Percentiles rank a stretch among this genome's conserved stretches.
These are phyloP conservation scores for Lepidurus apus DNA, from an alignment of 1,140 invertebrate genomes.

Conservation along the genomic window DNA sequence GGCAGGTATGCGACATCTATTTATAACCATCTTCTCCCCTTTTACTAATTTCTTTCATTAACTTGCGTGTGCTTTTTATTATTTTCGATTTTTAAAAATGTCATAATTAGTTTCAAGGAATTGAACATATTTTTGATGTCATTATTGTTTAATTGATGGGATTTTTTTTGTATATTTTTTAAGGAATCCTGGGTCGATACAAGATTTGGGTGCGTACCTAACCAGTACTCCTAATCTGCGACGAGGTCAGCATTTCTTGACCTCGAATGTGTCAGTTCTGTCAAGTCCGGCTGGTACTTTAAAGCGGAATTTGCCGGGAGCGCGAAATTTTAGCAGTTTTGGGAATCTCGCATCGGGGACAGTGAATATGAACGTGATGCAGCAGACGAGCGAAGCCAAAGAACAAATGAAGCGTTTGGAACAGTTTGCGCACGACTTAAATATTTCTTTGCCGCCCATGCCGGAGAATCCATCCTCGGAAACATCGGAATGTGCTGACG, in stretches of 20 bases:
- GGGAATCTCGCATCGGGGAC: not conserved
- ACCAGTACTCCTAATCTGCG: not conserved
- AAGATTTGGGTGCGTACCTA: slow-evolving; percentile 14
- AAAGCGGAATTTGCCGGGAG: not conserved
- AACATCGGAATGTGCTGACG: not conserved
- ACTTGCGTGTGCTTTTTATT: not conserved
- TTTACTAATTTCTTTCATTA: not conserved
- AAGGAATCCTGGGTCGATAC: slow-evolving; percentile 8
- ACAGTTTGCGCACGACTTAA: slow-evolving; percentile 29
- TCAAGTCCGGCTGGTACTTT: not conserved
- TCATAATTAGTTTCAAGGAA: not conserved
- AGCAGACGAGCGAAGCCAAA: slow-evolving; percentile 9
- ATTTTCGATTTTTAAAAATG: not conserved
- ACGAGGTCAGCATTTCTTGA: not conserved
- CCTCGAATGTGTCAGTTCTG: not conserved
- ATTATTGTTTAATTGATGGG: not conserved
- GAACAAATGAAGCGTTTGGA: slow-evolving; percentile 32
- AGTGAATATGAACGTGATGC: slow-evolving; percentile 5
- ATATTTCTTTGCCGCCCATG: slow-evolving; percentile 21
- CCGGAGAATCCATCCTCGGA: slow-evolving; percentile 11
- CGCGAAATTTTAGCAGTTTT: not conserved
- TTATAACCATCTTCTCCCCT: not conserved
- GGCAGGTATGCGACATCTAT: slow-evolving; percentile 25
- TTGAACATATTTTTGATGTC: not conserved
- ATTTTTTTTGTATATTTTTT: not conserved